Evolutionary conservation across 2,888 invertebrate genomes (phyloP).

Genomic region (Oxyscelio sp.): DNA sequence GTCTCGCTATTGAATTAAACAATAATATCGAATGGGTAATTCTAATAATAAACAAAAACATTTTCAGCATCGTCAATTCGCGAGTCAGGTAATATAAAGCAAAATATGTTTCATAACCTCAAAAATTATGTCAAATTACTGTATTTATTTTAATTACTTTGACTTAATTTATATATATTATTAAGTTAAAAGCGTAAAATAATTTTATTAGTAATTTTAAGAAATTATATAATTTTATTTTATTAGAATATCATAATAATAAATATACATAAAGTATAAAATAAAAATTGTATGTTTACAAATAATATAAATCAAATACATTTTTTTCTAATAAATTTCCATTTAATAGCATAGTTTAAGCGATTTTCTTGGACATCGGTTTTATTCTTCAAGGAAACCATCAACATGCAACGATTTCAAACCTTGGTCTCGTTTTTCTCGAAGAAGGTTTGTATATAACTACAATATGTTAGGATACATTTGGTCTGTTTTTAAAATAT

Average conservation of each 20-base stretch:
- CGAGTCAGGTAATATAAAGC: constrained; percentile 83
- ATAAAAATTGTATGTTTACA: too few species aligned
- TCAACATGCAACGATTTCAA: constrained; percentile 78
- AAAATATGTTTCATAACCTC: constrained; percentile 77
- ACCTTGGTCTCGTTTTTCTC: constrained; percentile 91
- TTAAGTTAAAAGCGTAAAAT: neutral
- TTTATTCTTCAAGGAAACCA: constrained; percentile 75
- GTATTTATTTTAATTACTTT: too few species aligned
- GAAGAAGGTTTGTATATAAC: constrained; percentile 90
- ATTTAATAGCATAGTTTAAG: constrained; percentile 83
- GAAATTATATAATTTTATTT: constrained; percentile 4
- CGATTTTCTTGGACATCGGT: constrained; percentile 66
- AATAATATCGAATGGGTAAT: constrained; percentile 83
- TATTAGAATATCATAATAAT: neutral
- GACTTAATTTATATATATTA: neutral
- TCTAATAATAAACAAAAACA: constrained; percentile 81
- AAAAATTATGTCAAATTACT: constrained; percentile 28
- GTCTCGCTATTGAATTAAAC: neutral
- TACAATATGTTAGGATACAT: neutral
- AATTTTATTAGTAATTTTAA: constrained; percentile 8
- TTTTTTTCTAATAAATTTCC: constrained; percentile 16
- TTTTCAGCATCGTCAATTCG: constrained; percentile 81
- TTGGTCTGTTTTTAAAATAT: neutral
- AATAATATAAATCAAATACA: too few species aligned
- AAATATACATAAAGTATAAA: too few species aligned